Evolutionary conservation across 2,888 invertebrate genomes (phyloP).

Genomic region (Podotricha telesiphe): DNA sequence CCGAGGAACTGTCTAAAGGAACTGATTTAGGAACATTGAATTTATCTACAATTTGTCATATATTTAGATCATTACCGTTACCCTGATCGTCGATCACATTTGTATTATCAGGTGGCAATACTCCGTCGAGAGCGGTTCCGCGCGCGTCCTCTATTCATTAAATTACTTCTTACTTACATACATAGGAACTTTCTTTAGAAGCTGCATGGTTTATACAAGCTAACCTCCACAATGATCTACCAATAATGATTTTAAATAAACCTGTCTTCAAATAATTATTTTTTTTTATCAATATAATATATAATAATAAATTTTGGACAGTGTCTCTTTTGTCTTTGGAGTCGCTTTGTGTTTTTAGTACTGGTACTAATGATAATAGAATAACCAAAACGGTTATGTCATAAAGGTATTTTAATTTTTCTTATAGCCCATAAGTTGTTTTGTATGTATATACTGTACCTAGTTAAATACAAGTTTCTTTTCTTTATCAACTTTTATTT

Average conservation of each 20-base stretch:
- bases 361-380: too few relatives aligned
- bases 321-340: slow-evolving; percentile 33
- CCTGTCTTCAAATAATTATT: slow-evolving; percentile 56
- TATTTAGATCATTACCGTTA: slow-evolving; percentile 57
- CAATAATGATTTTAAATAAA: slow-evolving; percentile 78
- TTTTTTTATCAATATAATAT: slow-evolving; percentile 45
- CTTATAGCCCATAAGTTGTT: too few relatives aligned
- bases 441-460: too few relatives aligned
- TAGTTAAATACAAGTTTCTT: too few relatives aligned
- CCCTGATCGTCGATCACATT: slow-evolving; percentile 74
- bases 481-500: neutral
- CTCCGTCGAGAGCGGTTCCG: slow-evolving; percentile 61
- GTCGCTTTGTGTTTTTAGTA: neutral
- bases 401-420: too few relatives aligned
- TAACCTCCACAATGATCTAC: slow-evolving; percentile 82
- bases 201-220: slow-evolving; percentile 84
- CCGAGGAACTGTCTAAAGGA: slow-evolving; percentile 48
- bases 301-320: slow-evolving; percentile 39
- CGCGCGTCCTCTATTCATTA: slow-evolving; percentile 75
- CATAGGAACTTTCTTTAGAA: slow-evolving; percentile 84
- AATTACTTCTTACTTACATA: slow-evolving; percentile 83
- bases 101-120: slow-evolving; percentile 63
- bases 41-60: slow-evolving; percentile 11
- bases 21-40: slow-evolving; percentile 23
- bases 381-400: too few relatives aligned